Evolutionary conservation across 2,888 invertebrate species (phyloP).

Genomic region (Hesperia comma): DNA sequence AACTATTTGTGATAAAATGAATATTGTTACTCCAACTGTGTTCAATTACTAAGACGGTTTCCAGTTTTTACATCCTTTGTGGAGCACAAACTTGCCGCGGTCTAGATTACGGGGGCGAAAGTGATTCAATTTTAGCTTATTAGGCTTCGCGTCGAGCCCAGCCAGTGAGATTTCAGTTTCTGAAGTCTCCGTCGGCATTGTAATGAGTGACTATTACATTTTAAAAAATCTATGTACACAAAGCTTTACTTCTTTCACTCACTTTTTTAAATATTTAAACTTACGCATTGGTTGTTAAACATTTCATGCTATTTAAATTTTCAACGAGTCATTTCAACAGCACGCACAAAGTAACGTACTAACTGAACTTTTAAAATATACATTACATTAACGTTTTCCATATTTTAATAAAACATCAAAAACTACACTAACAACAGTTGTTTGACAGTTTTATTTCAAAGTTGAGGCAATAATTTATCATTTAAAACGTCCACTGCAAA

Average conservation of each 20-base stretch:
- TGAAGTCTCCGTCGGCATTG: constrained; percentile 30
- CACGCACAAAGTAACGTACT: neutral
- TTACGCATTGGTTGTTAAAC: neutral
- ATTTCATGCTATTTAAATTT: neutral
- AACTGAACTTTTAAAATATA: too few relatives aligned
- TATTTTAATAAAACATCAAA: too few relatives aligned
- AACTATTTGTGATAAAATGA: constrained; percentile 6
- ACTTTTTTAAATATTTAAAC: neutral
- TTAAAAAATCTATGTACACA: neutral
- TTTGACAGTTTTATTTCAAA: too few relatives aligned
- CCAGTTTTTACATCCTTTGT: constrained; percentile 13
- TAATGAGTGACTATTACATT: constrained; percentile 28
- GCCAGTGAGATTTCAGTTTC: constrained; percentile 34
- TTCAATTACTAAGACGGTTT: constrained; percentile 2
- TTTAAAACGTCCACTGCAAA: too few relatives aligned
- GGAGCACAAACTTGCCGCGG: constrained; percentile 15
- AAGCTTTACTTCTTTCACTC: neutral
- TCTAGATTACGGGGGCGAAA: constrained; percentile 35
- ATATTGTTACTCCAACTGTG: constrained; percentile 3
- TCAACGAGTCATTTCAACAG: neutral
- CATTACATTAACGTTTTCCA: too few relatives aligned
- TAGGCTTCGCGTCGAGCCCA: constrained; percentile 32
- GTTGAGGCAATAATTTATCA: too few relatives aligned
- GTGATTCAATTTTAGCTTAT: constrained; percentile 41
- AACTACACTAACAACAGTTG: too few relatives aligned